These are phyloP conservation scores for Xestia c-nigrum DNA, from an alignment of 2,888 invertebrate species.

Conservation along the genomic window DNA sequence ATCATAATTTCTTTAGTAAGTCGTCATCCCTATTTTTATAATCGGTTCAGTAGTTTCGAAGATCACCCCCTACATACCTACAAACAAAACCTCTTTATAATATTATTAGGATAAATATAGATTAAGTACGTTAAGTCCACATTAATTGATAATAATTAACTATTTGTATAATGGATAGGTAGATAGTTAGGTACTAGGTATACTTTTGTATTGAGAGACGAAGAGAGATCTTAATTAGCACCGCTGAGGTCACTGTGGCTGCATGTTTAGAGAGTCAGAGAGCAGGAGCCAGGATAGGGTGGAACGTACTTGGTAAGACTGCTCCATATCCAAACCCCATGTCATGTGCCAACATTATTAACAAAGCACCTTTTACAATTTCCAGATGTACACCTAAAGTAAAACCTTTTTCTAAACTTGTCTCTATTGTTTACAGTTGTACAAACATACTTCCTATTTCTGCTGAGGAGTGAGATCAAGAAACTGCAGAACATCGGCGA, in stretches of 20 bases:
- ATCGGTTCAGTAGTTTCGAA: too few relatives aligned
- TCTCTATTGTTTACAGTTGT: background rate
- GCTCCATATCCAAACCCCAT: background rate
- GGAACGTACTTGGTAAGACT: background rate
- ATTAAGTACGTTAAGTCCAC: too few relatives aligned
- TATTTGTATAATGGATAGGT: too few relatives aligned
- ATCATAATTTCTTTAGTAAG: too few relatives aligned
- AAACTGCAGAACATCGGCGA: slow-evolving; percentile 13
- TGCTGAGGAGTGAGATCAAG: slow-evolving; percentile 29
- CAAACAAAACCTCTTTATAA: too few relatives aligned
- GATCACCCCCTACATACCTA: too few relatives aligned
- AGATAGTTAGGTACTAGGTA: too few relatives aligned
- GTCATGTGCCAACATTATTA: background rate
- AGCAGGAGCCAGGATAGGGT: too few relatives aligned
- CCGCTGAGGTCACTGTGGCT: background rate
- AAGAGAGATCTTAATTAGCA: background rate
- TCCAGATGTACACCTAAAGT: background rate
- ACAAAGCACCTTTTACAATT: background rate
- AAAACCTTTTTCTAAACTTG: background rate
- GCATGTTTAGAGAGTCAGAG: background rate
- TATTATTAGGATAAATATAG: too few relatives aligned
- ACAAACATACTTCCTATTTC: slow-evolving; percentile 22
- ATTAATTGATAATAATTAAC: too few relatives aligned
- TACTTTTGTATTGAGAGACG: too few relatives aligned
- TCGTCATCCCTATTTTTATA: too few relatives aligned